Percentiles rank a stretch among this genome's conserved stretches.
Evolutionary conservation across 2,888 invertebrate species (phyloP).

Genomic region (Lasius platythorax): DNA sequence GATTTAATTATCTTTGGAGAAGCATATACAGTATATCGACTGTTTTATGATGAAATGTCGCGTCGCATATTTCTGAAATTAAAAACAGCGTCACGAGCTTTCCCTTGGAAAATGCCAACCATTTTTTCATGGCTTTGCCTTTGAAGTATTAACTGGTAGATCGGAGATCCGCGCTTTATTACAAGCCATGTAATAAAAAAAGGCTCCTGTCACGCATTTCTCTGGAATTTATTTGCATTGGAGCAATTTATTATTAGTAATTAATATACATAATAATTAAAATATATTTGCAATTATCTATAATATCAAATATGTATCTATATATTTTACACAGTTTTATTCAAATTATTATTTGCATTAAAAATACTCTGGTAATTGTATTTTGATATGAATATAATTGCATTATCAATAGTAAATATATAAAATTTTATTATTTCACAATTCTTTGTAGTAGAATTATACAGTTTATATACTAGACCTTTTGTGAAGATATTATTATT

Average conservation of each 20-base stretch:
- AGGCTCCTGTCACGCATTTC: neutral
- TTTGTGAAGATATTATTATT: constrained; percentile 8
- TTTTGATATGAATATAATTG: neutral
- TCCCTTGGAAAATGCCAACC: constrained; percentile 11
- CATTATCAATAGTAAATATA: neutral
- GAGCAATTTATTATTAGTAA: constrained; percentile 23
- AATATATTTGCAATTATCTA: neutral
- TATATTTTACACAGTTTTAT: neutral
- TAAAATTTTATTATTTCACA: constrained; percentile 10
- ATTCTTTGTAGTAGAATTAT: neutral
- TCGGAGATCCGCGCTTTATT: constrained; percentile 27
- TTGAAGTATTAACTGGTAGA: constrained; percentile 31
- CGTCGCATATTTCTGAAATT: constrained; percentile 35
- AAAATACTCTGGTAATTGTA: constrained; percentile 1
- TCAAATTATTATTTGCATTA: neutral
- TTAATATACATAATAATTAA: constrained; percentile 7
- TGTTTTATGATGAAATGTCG: constrained; percentile 23
- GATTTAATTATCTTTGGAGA: constrained; percentile 50
- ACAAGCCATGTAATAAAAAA: constrained; percentile 17
- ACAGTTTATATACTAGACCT: neutral
- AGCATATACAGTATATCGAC: neutral
- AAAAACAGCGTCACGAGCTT: constrained; percentile 11
- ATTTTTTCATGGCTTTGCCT: constrained; percentile 27
- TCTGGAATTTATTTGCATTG: neutral
- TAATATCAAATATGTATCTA: neutral